Evolutionary conservation across 2,113 vertebrate genomes (phyloP).

Genomic region (Genyomyrus donnyi): DNA sequence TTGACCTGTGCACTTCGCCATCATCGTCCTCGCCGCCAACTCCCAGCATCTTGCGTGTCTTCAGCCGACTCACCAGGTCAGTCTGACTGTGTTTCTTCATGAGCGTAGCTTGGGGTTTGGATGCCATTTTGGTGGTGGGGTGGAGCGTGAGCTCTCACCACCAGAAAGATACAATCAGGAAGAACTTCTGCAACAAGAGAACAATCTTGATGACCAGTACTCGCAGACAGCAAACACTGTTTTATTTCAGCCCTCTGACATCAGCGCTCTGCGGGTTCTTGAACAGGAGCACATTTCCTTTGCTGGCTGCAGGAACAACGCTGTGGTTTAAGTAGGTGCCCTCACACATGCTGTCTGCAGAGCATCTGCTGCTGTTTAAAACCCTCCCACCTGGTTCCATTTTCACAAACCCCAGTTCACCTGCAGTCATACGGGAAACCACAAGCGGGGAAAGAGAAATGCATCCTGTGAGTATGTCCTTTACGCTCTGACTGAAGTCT

Average conservation of each 20-base stretch:
- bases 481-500: neutral
- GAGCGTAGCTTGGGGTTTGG: constrained; percentile 81
- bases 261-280: neutral
- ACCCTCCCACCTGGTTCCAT: neutral
- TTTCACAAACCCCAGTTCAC: neutral
- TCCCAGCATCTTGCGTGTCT: constrained; percentile 92
- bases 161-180: neutral
- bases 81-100: constrained; percentile 99
- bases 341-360: neutral
- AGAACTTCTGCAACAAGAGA: neutral
- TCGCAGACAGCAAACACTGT: neutral
- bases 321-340: neutral
- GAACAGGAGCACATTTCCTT: neutral
- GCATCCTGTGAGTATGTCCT: neutral
- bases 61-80: constrained; percentile 92
- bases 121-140: constrained; percentile 61
- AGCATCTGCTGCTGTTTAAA: neutral
- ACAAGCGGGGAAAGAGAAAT: neutral
- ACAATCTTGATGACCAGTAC: neutral
- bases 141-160: neutral
- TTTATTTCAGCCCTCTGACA: neutral
- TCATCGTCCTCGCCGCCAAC: constrained; percentile 93
- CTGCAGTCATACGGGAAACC: constrained; percentile 9
- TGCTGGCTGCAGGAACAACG: neutral
- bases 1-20: constrained; percentile 91